phyloP scores from a whole-genome alignment of 2,113 vertebrate species.

The Ceuthmochares aereus region DNA sequence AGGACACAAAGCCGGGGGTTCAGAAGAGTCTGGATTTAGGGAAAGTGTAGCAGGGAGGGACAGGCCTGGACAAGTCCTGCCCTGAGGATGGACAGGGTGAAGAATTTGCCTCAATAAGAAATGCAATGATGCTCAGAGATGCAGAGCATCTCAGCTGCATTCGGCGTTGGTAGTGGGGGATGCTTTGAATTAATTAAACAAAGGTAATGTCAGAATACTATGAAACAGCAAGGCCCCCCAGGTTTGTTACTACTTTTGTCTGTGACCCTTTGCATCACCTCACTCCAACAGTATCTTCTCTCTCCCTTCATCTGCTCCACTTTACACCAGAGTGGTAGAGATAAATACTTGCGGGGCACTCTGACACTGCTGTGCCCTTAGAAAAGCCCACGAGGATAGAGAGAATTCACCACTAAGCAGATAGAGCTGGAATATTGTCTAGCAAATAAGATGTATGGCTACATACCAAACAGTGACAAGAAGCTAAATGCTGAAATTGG shows the following conservation, averaged over 20 bases:
- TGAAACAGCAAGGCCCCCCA: neutral
- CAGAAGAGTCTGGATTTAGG: neutral
- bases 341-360: neutral
- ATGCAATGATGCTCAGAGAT: neutral
- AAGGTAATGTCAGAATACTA: neutral
- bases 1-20: neutral
- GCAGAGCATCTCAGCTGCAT: neutral
- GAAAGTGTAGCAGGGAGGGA: neutral
- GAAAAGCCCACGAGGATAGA: neutral
- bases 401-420: no score
- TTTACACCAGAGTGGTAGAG: neutral
- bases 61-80: neutral
- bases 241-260: neutral
- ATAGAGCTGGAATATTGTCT: neutral
- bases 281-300: neutral
- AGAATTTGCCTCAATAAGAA: neutral
- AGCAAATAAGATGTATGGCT: neutral
- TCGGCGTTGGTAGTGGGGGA: accelerated
- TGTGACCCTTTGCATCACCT: neutral
- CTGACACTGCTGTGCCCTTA: neutral
- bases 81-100: neutral
- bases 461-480: neutral
- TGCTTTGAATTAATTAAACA: neutral
- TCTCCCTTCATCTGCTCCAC: accelerated
- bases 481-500: neutral